phyloP scores from a whole-genome alignment of 2,888 invertebrate genomes.

The Acanthosepion esculentum region DNA sequence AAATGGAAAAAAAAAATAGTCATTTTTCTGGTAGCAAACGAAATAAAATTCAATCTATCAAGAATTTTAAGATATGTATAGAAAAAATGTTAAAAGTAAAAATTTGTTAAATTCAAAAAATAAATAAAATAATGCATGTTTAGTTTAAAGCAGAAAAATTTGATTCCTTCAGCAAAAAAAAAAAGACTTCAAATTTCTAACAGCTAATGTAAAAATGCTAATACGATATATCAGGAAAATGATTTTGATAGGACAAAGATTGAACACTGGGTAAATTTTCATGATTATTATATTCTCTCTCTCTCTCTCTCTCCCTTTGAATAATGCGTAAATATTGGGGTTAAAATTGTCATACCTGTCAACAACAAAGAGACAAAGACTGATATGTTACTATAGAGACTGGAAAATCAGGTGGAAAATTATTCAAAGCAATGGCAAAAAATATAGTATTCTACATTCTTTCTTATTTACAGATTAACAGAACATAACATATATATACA shows the following conservation, averaged over 20 bases:
- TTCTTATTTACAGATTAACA: no score
- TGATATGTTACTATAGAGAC: neutral
- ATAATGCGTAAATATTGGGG: neutral
- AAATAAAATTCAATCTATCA: neutral
- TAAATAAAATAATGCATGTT: neutral
- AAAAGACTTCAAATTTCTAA: neutral
- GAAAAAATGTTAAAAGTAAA: neutral
- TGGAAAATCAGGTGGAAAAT: neutral
- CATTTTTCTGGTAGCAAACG: neutral
- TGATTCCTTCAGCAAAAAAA: no score
- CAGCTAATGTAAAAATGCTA: neutral
- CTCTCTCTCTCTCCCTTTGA: neutral
- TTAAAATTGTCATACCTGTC: conserved; percentile 11
- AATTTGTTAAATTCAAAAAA: neutral
- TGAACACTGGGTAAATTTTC: neutral
- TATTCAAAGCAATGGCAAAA: no score
- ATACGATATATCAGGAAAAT: neutral
- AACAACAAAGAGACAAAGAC: neutral
- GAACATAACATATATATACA: no score
- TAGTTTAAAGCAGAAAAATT: neutral
- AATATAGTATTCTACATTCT: no score
- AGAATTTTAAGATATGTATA: neutral
- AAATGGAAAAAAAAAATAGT: neutral
- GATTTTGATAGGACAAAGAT: neutral
- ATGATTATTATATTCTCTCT: neutral